phyloP scores from a whole-genome alignment of 2,113 vertebrate species.

The Notarius quadriscutis region DNA sequence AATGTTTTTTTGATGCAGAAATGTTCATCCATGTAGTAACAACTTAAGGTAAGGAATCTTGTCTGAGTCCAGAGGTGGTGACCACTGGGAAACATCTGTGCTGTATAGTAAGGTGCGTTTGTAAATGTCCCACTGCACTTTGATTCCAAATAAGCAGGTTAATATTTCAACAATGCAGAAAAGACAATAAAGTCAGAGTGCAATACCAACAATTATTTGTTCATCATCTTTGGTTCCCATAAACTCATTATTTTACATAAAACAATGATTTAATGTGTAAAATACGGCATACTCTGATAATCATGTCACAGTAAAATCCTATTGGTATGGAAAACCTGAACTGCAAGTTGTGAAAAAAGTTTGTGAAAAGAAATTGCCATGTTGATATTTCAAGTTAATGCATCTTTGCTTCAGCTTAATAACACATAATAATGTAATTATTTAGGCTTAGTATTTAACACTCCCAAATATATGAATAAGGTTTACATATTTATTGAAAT shows the following conservation, averaged over 20 bases:
- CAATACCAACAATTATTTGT: neutral
- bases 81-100: neutral
- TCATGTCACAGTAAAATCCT: neutral
- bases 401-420: neutral
- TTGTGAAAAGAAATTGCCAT: neutral
- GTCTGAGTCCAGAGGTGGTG: neutral
- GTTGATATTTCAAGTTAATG: neutral
- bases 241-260: neutral
- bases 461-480: neutral
- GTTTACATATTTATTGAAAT: neutral
- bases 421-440: neutral
- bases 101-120: neutral
- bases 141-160: neutral
- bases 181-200: neutral
- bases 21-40: neutral
- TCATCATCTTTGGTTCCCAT: neutral
- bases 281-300: neutral
- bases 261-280: neutral
- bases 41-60: no score
- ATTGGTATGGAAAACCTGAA: neutral
- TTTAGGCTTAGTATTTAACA: neutral
- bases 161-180: slow-evolving; percentile 2
- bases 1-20: neutral
- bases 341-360: neutral
- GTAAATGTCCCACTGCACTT: neutral